phyloP scores from a whole-genome alignment of 2,888 invertebrate species.

The Epistrophe eligans region DNA sequence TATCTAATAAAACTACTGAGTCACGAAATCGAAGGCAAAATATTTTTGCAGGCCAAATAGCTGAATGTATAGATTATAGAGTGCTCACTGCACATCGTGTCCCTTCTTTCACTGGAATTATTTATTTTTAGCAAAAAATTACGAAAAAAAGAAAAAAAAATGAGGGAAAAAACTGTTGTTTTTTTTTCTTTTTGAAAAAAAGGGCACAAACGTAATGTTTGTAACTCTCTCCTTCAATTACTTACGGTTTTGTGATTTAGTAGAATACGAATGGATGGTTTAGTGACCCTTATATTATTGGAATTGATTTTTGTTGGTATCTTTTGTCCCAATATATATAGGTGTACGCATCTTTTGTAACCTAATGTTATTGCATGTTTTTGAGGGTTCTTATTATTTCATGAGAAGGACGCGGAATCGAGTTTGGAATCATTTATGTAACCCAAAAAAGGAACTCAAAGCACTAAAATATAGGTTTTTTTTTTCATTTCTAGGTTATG shows the following conservation, averaged over 20 bases:
- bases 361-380: conserved; percentile 28
- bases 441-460: no score
- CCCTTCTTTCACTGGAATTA: conserved; percentile 45
- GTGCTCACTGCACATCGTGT: conserved; percentile 9
- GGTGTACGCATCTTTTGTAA: conserved; percentile 22
- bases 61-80: conserved; percentile 1
- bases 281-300: conserved; percentile 72
- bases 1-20: conserved; percentile 53
- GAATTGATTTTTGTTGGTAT: conserved; percentile 65
- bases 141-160: conserved; percentile 67
- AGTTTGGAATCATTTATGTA: background rate
- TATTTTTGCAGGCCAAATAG: conserved; percentile 26
- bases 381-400: conserved; percentile 25
- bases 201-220: conserved; percentile 79
- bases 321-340: conserved; percentile 38
- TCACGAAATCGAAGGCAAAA: conserved; percentile 66
- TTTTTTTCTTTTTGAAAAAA: conserved; percentile 79
- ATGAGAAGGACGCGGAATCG: background rate
- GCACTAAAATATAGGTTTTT: no score
- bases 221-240: conserved; percentile 81
- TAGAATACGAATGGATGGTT: conserved; percentile 68
- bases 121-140: conserved; percentile 76
- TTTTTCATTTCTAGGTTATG: no score
- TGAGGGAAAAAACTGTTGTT: conserved; percentile 76
- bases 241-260: conserved; percentile 79